phyloP scores from a whole-genome alignment of 2,797 vertebrate genomes.

The Gymnopithys bicolor region DNA sequence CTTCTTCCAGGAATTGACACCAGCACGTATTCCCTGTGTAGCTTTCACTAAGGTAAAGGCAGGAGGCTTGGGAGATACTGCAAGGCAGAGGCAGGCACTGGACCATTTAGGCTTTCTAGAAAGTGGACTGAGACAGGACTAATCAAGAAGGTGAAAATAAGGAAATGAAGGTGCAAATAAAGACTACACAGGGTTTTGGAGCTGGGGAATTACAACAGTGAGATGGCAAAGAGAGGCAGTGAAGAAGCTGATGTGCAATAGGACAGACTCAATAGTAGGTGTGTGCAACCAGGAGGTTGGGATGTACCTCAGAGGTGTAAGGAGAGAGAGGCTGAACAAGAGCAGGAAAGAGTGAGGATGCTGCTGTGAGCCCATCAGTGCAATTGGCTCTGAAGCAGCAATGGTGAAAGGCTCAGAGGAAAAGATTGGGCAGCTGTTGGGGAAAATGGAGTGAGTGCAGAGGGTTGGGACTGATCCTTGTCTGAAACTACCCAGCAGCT shows the following conservation, averaged over 20 bases:
- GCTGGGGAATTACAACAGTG: neutral
- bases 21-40: accelerated
- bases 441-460: neutral
- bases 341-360: neutral
- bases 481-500: neutral
- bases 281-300: neutral
- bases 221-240: neutral
- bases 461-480: neutral
- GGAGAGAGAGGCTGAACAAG: neutral
- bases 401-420: neutral
- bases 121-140: neutral
- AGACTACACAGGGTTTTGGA: neutral
- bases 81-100: neutral
- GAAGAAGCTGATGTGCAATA: neutral
- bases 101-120: neutral
- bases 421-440: neutral
- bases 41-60: neutral
- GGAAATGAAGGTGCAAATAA: neutral
- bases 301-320: neutral
- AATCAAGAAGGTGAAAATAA: neutral
- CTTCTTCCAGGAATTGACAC: neutral
- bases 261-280: accelerated
- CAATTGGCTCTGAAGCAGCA: neutral
- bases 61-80: neutral
- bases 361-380: neutral